Base-by-base conservation (phyloP, 2,797 vertebrate species). In the Chanos chanos region DNA sequence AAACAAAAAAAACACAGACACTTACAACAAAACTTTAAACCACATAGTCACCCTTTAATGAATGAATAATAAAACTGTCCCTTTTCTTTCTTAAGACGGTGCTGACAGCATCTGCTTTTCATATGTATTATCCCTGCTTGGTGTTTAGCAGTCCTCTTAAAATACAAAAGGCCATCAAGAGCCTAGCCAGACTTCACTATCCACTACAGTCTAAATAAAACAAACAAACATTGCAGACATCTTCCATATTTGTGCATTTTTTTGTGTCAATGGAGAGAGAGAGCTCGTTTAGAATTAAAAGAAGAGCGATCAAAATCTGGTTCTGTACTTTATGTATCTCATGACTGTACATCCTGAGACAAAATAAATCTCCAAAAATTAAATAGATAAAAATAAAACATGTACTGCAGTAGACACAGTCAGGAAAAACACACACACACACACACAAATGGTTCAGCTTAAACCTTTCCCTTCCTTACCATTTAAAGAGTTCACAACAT, bases 11-110 rank as follows among this genome's bases (percentile, higher is more conserved):
- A 8, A 34, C 41, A 54, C 30, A 10, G 39, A 61, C 19, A 3
- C 13, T 40, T 22, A 51, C 3, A 25, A 43, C 9, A 49, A 41
- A 59, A 27, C n/a, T 22, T 70, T 41, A 44, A 71, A 73, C 63
- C 31, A 71, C 60, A 56, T 52, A 44, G 52, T 68, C 66, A 73
- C 56, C 55, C 61, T 77, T 77, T 78, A 80, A 80, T 78, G 52
- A 73, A 49, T 57, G 44, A 64, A 63, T 34, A 77, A 58, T 61
- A 58, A 65, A 66, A 19, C 39, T 66, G 55, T 39, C 34, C 56
- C 52, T 51, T 41, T 45, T n/a, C n/a, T 31, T 67, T 63, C 21
- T 51, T 51, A 41, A 52, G 28, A 53, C 33, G 41, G 60, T 63
- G 60, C 58, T 33, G 51, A 45, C 70, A 34, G 34, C 39, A 33